These are phyloP conservation scores for Catagonus wagneri DNA, from an alignment of 2,113 vertebrate genomes.

Conservation along the genomic window DNA sequence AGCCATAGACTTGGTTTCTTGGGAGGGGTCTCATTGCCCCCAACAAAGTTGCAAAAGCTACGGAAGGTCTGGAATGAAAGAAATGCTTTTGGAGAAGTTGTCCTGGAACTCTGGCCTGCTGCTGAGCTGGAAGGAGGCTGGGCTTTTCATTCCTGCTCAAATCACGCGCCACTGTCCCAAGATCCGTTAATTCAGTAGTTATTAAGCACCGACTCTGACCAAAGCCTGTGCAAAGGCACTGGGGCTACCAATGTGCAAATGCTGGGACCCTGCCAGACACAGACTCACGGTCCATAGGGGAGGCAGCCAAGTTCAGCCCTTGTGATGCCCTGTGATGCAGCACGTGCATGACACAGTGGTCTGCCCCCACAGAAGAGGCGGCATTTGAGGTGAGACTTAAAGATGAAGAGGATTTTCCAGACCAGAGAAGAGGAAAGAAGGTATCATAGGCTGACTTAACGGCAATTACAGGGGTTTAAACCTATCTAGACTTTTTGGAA, in stretches of 20 bases:
- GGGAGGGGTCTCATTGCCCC: background rate
- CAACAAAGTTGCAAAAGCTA: slow-evolving; percentile 56
- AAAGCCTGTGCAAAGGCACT: background rate
- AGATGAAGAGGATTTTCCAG: background rate
- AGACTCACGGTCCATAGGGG: background rate
- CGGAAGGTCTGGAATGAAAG: slow-evolving; percentile 36
- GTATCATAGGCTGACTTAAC: background rate
- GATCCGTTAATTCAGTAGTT: background rate
- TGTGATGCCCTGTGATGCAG: background rate
- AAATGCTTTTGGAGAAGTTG: slow-evolving; percentile 14
- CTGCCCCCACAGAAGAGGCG: background rate
- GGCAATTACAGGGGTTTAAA: background rate
- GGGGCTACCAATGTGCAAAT: background rate
- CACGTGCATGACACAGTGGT: rapidly evolving
- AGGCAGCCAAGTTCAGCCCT: background rate
- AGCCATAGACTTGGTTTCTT: slow-evolving; percentile 59
- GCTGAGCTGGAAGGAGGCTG: background rate
- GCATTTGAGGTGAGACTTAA: background rate
- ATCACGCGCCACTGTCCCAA: background rate
- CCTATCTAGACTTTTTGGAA: background rate
- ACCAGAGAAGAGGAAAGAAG: background rate
- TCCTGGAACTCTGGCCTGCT: background rate
- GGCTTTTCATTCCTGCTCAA: background rate
- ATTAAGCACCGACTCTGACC: background rate
- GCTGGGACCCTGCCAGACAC: background rate